Percentiles rank a stretch among this genome's conserved stretches.
These are phyloP conservation scores for Calephelis perditalis DNA, from an alignment of 2,888 invertebrate genomes.

Conservation along the genomic window DNA sequence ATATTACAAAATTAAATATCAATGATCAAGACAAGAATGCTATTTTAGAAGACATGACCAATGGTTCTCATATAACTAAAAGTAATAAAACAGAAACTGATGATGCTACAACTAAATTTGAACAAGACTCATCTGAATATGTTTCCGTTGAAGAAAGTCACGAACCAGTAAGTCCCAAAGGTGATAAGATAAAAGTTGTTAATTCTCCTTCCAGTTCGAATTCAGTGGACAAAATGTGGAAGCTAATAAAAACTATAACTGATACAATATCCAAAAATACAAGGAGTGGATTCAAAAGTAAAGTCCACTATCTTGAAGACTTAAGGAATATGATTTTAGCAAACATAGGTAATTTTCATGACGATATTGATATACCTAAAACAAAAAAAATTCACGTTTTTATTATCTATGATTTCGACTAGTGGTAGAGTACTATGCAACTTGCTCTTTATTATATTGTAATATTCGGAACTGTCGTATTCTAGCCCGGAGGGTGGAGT, in stretches of 20 bases:
- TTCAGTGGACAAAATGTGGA: slow-evolving; percentile 47
- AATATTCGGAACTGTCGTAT: too few species aligned
- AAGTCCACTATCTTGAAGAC: slow-evolving; percentile 76
- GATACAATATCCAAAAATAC: slow-evolving; percentile 60
- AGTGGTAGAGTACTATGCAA: too few species aligned
- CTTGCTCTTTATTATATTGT: too few species aligned
- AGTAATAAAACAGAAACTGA: too few species aligned
- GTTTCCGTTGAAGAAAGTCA: slow-evolving; percentile 18
- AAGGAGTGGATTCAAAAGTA: slow-evolving; percentile 65
- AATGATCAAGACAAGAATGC: too few species aligned
- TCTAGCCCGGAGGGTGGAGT: too few species aligned
- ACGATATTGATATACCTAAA: too few species aligned
- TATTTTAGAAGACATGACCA: too few species aligned
- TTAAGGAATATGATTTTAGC: slow-evolving; percentile 79
- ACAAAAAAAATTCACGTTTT: too few species aligned
- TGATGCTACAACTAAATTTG: too few species aligned
- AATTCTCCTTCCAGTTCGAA: slow-evolving; percentile 23
- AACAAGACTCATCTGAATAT: slow-evolving; percentile 12
- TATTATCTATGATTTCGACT: too few species aligned
- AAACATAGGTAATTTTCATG: slow-evolving; percentile 79
- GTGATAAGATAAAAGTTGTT: not conserved
- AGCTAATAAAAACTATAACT: slow-evolving; percentile 54
- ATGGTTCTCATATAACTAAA: too few species aligned
- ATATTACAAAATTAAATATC: not conserved
- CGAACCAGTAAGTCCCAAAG: not conserved